phyloP scores from a whole-genome alignment of 2,113 vertebrate genomes.

The Hypomesus transpacificus region DNA sequence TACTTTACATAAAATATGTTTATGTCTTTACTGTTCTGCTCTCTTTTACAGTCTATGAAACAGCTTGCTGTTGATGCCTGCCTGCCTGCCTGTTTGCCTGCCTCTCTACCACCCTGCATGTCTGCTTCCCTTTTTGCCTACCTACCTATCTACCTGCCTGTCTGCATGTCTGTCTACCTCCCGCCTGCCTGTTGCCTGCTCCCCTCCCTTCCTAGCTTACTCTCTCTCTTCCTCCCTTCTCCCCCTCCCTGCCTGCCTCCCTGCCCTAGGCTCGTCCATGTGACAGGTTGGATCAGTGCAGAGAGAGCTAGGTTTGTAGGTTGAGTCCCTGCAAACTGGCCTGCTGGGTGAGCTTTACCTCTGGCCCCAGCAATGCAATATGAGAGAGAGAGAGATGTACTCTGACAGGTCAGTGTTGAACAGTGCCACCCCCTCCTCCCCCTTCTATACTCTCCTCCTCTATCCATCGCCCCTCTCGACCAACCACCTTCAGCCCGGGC shows the following conservation, averaged over 20 bases:
- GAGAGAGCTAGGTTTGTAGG: neutral
- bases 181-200: neutral
- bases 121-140: no score
- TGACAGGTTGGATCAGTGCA: no score
- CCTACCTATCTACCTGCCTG: neutral
- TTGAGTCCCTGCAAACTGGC: neutral
- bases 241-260: neutral
- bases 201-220: neutral
- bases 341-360: conserved; percentile 6
- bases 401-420: conserved; percentile 29
- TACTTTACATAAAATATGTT: no score
- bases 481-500: neutral
- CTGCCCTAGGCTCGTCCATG: no score
- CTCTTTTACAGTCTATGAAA: no score
- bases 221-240: neutral
- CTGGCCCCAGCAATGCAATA: neutral
- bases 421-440: neutral
- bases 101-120: neutral
- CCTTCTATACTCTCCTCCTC: neutral
- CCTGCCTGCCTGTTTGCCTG: neutral
- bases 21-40: no score
- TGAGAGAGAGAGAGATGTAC: conserved; percentile 4
- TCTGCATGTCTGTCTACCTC: conserved; percentile 2
- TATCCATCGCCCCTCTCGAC: neutral
- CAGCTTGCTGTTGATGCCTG: neutral